phyloP scores from a whole-genome alignment of 2,888 invertebrate species.

The Oxystoma pomonae region DNA sequence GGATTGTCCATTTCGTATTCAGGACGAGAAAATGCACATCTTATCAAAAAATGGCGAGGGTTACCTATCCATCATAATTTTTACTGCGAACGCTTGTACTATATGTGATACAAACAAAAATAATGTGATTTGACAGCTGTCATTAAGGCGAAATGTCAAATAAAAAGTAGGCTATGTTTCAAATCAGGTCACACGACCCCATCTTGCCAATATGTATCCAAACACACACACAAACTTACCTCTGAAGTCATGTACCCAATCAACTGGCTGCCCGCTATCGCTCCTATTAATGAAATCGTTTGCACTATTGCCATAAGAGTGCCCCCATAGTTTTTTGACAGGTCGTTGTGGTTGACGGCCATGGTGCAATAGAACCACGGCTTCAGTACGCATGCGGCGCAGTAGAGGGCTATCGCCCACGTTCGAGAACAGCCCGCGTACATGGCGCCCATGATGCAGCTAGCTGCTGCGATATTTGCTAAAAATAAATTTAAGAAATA shows the following conservation, averaged over 20 bases:
- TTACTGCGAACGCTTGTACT: no score
- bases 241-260: neutral
- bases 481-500: no score
- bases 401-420: conserved; percentile 53
- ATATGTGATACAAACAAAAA: no score
- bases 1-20: no score
- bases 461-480: conserved; percentile 59
- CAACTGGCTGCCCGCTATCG: neutral
- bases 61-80: no score
- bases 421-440: conserved; percentile 57
- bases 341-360: conserved; percentile 59
- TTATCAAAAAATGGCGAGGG: no score
- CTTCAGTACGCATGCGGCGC: conserved; percentile 60
- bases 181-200: no score
- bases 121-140: no score
- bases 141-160: no score
- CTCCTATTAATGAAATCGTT: neutral
- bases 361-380: conserved; percentile 62
- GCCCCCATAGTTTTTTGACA: conserved; percentile 58
- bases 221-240: neutral
- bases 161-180: no score
- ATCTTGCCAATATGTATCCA: no score
- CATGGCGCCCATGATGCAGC: conserved; percentile 58
- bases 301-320: conserved; percentile 24
- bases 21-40: no score